A percentile compares a stretch with the other conserved stretches of the same genome.
These are phyloP conservation scores for Caenorhabditis drosophilae DNA, from an alignment of 2,888 invertebrate genomes.

Conservation along the genomic window DNA sequence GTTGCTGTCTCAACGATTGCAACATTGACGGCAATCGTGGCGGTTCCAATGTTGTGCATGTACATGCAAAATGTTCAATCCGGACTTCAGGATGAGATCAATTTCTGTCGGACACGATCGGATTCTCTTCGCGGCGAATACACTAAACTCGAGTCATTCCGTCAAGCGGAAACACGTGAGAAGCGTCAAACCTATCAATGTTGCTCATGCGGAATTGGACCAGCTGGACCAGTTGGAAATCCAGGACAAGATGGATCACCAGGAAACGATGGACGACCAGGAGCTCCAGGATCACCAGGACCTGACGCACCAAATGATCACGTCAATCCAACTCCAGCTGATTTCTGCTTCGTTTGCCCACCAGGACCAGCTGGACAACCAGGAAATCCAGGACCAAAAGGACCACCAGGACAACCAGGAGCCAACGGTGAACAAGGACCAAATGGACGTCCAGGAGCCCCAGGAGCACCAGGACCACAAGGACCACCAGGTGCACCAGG, in stretches of 20 bases:
- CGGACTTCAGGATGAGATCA: conserved; percentile 55
- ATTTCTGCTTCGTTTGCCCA: conserved; percentile 56
- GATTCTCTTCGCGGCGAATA: conserved; percentile 35
- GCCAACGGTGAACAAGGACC: conserved; percentile 47
- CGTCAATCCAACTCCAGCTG: conserved; percentile 39
- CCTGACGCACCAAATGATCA: conserved; percentile 33
- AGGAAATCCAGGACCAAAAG: conserved; percentile 51
- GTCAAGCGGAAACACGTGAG: conserved; percentile 8
- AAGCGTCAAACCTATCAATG: conserved; percentile 34
- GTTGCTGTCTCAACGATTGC: conserved; percentile 60
- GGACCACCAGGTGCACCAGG: conserved; percentile 55
- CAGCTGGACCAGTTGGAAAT: conserved; percentile 33
- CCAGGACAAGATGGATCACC: conserved; percentile 46
- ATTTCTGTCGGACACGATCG: conserved; percentile 44
- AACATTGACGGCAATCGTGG: conserved; percentile 56
- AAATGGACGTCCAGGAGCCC: conserved; percentile 52
- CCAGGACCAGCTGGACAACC: conserved; percentile 53
- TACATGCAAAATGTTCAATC: conserved; percentile 63
- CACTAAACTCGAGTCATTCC: conserved; percentile 30
- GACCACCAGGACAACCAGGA: conserved; percentile 57
- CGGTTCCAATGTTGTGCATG: conserved; percentile 65
- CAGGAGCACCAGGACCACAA: conserved; percentile 53
- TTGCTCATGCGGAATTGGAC: conserved; percentile 51
- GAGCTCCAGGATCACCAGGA: conserved; percentile 39
- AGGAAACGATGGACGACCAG: conserved; percentile 52